A percentile compares a stretch with the other conserved stretches of the same genome.
Conservation (phyloP, 2,888 invertebrate genomes). For the Tribolium freemani region DNA sequence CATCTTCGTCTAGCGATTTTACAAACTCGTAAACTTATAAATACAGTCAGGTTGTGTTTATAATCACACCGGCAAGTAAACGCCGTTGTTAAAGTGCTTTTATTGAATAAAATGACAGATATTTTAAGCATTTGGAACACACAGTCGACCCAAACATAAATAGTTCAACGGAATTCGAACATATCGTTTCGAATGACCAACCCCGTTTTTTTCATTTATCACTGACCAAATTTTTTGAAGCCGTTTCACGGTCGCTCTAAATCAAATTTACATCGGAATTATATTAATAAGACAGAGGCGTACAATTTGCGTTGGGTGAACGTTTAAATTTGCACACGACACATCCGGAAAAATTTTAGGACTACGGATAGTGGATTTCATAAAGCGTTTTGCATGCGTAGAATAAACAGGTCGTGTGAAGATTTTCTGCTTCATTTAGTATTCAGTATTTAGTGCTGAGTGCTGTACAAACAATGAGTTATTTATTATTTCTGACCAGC, state of each 20-base stretch:
- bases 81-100: background rate
- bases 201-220: background rate
- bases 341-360: background rate
- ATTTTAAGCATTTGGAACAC: slow-evolving; percentile 19
- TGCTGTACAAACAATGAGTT: too few species aligned
- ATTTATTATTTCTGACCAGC: too few species aligned
- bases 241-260: background rate
- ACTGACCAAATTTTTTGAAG: background rate
- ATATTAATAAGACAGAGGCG: background rate
- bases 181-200: background rate
- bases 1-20: background rate
- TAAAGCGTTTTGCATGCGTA: background rate
- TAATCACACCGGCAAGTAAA: background rate
- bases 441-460: too few species aligned
- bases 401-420: too few species aligned
- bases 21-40: background rate
- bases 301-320: slow-evolving; percentile 1
- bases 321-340: slow-evolving; percentile 14
- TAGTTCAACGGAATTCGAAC: slow-evolving; percentile 15
- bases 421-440: too few species aligned
- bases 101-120: slow-evolving; percentile 17
- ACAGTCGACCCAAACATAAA: slow-evolving; percentile 15
- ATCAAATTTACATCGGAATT: background rate
- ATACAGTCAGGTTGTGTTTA: background rate
- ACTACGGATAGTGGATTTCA: background rate